Evolutionary conservation across 2,113 vertebrate species (phyloP), one percentile per base, ranked within the genome.

Genomic region (Brachyhypopomus gauderio): DNA sequence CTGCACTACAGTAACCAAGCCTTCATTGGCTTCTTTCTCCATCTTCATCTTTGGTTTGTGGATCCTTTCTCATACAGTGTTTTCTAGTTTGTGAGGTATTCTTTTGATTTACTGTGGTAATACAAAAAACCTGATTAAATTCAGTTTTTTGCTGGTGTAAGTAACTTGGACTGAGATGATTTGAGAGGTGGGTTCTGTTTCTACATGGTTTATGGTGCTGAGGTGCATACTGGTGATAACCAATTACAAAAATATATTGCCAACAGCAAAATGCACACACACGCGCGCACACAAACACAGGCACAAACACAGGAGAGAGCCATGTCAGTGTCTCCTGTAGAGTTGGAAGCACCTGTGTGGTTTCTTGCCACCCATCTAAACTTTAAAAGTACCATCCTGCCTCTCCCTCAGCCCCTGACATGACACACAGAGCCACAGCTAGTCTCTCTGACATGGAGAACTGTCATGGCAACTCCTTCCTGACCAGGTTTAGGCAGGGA

Each of bases 321-420:
- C 45, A 52, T 70, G 41, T 73, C 58, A 77, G 58, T 69, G 34
- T 36, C 74, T 69, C 58, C 72, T 55, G 78, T 73, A 56, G 78
- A 64, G 70, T 64, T 55, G 73, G 64, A 80, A 58, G 73, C 73
- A 41, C 70, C 70, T 63, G 56, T 45, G 1, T 58, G 64, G 70
- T 63, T 73, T 80, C 70, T 73, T 73, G 78, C 70, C 78, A 73
- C 78, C 70, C 78, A 80, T 70, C 59, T n/a, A 73, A 59, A 63
- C 70, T 73, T 72, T 80, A 73, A 80, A 80, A 80, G 73, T 80
- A 80, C 41, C 70, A 80, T 58, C 63, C 1, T 72, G 70, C 52
- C 20, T 20, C 22, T 72, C 58, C 58, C 69, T 63, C 38, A 80
- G 36, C 38, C 62, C 72, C 71, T 72, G 69, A 80, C 69, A 71